Base-by-base conservation (phyloP, 2,888 invertebrate genomes). In the Serripes groenlandicus region DNA sequence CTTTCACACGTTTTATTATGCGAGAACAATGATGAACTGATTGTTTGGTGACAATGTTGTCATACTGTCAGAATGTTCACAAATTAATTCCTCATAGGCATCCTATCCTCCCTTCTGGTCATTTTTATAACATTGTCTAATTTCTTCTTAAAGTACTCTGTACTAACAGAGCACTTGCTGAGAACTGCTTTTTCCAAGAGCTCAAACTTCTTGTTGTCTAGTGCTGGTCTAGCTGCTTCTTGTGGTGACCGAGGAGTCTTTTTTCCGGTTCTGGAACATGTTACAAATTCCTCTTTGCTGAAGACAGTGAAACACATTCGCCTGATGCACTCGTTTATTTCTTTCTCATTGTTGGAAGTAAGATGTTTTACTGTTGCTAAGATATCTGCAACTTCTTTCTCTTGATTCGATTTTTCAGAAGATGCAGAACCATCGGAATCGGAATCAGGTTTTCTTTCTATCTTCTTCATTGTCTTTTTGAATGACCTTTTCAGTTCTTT, bases 261-360 rank as follows among this genome's bases (percentile, higher is more conserved):
- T 28, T 64, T 64, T 34, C 64, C 64, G 15, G 64, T 64, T 28
- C 64, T 64, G 5, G 64, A 28, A 9, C 18, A 64, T n/a, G 64
- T 26, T 9, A 64, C 32, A 30, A 64, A n/a, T 30, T 64, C 64
- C 15, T 64, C 64, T 32, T 28, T 30, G 7, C 9, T 28, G 34
- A 64, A 64, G 7, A 64, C 64, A 11, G 34, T 11, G 21, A 32
- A 64, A 64, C 28, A 23, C 18, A 64, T 64, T 21, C 64, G 64
- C 30, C 28, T 11, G 15, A 34, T 64, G 34, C 64, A 64, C 9
- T 64, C 32, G 28, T 18, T 30, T 28, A 32, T 28, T 28, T 64
- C 32, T 34, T 64, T 30, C 5, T 58, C 58, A 9, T 7, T 11
- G 9, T 58, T 58, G 7, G 58, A 9, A 23, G 7, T 11, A 7